Base-by-base conservation (phyloP, 2,888 invertebrate genomes). In the Anticlea derivata region DNA sequence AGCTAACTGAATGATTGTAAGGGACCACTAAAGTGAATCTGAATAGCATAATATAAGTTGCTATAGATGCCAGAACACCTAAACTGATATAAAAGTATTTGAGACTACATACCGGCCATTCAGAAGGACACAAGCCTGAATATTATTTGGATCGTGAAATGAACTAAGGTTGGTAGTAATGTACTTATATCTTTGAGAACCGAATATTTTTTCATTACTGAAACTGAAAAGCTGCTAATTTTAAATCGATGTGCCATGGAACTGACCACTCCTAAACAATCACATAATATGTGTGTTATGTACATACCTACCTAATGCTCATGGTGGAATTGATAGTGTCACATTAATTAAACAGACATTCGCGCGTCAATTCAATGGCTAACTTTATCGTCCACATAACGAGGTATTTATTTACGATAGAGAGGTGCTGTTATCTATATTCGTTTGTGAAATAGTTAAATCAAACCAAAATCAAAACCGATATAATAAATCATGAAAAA, bases 171-270 rank as follows among this genome's bases (percentile, higher is more conserved):
- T n/a, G n/a, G n/a, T n/a, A n/a, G n/a, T n/a, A n/a, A 6, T 30
- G 1, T 30, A 30, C 6, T 11, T 11, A 6, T 11, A 10, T 12
- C 11, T 7, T 7, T 5, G 10, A 30, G 17, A 27, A 33, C 34
- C 33, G 43, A 46, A 51, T 51, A 31, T 43, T 43, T 52, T 52
- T 34, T 30, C 31, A 31, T 31, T 41, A 40, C 33, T 51, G 22
- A 45, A 40, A 51, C 11, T 35, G 24, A 46, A n/a, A 35, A 35
- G 45, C 24, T 34, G 43, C 50, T 31, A 39, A 35, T 40, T 40
- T 45, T 39, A 45, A 46, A 40, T 22, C 33, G 38, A 38, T 29
- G 17, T 39, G 29, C 29, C 40, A 40, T 51, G 40, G 35, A 51
- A 45, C 45, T 46, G 45, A 51, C 45, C 50, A 45, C 30, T 34